Base-by-base conservation (phyloP, 1,140 invertebrate species). In the Leptoteleia sp. region DNA sequence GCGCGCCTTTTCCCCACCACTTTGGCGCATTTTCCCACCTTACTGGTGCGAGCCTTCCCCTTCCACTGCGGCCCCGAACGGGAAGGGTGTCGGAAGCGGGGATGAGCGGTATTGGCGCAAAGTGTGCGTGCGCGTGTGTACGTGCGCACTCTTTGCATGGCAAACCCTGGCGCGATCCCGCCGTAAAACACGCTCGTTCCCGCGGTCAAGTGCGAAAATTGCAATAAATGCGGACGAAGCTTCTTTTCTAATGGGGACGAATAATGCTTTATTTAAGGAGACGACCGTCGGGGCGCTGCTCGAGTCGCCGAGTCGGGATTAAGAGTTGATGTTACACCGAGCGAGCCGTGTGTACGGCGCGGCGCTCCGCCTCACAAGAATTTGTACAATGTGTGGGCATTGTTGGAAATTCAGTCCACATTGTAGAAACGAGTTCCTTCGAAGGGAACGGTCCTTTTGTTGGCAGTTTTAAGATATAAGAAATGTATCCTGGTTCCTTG, bases 1-100 rank as follows among this genome's bases (percentile, higher is more conserved):
- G 87, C 88, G 88, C 87, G 86, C 80, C 83, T 83, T 84, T 57
- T 81, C 83, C 57, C 83, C 40, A 29, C 82, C 59, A 25, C 70
- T 77, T 71, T 77, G 70, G 55, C 81, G 82, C 82, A 83, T 82
- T 75, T 76, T 65, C 61, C 76, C 61, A 27, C 27, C 38, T 62
- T 31, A 35, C 0, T 27, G 52, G n/a, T 40, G 35, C 61, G 42
- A 50, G 38, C 61, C 31, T n/a, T n/a, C 31, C 64, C 67, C 71
- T 38, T 38, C n/a, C 33, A 16, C 11, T 5, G 2, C 19, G 12
- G 45, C 17, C n/a, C 40, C 7, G 16, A 13, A 40, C 33, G 48
- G 47, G 38, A 50, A 50, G 33, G 67, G 67, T 52, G 3, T 61
- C n/a, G n/a, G n/a, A n/a, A n/a, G n/a, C n/a, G n/a, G n/a, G n/a